A percentile compares a stretch with the other conserved stretches of the same genome.
phyloP scores from a whole-genome alignment of 2,888 invertebrate species.

The Allygus modestus region DNA sequence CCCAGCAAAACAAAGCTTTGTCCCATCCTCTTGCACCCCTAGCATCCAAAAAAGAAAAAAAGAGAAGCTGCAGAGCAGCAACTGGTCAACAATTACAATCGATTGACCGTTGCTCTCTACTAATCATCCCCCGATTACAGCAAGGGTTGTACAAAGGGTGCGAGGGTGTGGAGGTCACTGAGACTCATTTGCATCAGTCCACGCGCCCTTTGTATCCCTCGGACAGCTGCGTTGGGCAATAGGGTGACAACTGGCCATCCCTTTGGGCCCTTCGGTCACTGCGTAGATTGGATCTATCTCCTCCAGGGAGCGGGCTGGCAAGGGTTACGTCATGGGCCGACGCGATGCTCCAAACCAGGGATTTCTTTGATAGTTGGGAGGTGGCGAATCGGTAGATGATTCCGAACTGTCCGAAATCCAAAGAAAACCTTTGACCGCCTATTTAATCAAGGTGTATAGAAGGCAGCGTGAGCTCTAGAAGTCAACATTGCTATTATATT shows the following conservation, averaged over 20 bases:
- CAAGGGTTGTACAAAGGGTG: constrained; percentile 33
- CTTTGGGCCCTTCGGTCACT: neutral
- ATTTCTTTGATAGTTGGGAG: neutral
- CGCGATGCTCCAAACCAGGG: neutral
- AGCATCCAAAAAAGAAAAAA: constrained; percentile 21
- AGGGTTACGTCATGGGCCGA: neutral
- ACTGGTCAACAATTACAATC: constrained; percentile 52
- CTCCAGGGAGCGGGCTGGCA: neutral
- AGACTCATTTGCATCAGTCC: constrained; percentile 44
- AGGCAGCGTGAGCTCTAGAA: no score
- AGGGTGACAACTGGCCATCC: constrained; percentile 55
- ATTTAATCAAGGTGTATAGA: no score
- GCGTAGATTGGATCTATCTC: neutral
- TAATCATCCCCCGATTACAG: constrained; percentile 34
- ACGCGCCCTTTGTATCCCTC: neutral
- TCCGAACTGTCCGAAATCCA: no score
- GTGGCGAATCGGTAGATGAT: neutral
- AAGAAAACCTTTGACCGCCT: no score
- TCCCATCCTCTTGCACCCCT: neutral
- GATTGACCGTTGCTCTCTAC: constrained; percentile 50
- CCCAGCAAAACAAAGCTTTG: neutral
- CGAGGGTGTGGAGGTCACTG: constrained; percentile 43
- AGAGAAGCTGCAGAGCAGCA: neutral
- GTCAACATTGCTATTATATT: no score
- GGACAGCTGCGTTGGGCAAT: constrained; percentile 53